A percentile compares a stretch with the other conserved stretches of the same genome.
phyloP scores from a whole-genome alignment of 2,797 vertebrate species.

The Chloroceryle amazona region DNA sequence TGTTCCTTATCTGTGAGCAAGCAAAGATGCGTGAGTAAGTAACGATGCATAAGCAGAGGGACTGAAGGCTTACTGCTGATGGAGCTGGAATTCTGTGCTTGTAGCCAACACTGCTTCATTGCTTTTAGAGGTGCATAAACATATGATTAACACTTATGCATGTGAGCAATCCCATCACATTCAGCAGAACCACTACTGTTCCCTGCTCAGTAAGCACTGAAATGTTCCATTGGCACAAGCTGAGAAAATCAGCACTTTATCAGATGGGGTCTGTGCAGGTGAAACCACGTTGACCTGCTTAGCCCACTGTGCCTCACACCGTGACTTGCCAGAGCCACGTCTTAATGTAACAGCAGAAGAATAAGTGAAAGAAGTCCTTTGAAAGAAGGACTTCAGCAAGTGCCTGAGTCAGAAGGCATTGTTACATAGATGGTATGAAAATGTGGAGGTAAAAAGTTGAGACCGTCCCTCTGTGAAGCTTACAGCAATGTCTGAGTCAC shows the following conservation, averaged over 20 bases:
- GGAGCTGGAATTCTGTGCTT: neutral
- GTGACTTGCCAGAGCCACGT: neutral
- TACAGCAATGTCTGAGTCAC: constrained; percentile 46
- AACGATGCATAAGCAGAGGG: neutral
- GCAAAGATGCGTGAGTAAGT: neutral
- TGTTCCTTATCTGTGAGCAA: neutral
- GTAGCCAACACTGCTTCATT: neutral
- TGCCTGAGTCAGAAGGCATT: neutral
- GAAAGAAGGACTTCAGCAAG: neutral
- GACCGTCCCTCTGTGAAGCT: neutral
- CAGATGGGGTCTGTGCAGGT: neutral
- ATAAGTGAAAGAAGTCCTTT: neutral
- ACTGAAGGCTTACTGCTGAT: neutral
- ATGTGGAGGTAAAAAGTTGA: constrained; percentile 49
- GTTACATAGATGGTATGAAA: neutral
- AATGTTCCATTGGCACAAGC: neutral
- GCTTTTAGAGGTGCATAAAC: neutral
- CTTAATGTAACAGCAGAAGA: neutral
- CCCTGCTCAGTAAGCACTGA: neutral
- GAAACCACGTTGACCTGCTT: neutral
- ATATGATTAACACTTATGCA: neutral
- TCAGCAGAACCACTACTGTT: neutral
- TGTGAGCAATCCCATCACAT: neutral
- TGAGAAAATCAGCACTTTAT: neutral
- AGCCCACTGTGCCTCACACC: neutral